Base-by-base conservation (phyloP, 2,797 vertebrate species). In the Sebastiscus albofasciatus region DNA sequence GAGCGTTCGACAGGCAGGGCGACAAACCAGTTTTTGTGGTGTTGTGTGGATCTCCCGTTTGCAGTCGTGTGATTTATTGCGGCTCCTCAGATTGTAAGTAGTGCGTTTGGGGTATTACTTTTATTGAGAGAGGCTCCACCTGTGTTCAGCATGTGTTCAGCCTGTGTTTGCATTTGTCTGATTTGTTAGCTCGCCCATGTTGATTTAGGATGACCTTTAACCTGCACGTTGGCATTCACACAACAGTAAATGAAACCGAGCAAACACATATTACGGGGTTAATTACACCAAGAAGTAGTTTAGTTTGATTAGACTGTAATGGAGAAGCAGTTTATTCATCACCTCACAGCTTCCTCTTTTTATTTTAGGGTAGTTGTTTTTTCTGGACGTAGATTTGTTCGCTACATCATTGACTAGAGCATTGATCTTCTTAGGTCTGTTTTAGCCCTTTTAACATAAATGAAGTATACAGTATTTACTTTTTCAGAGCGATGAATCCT, bases 271-370 rank as follows among this genome's bases (percentile, higher is more conserved):
- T 20, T 6, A 20, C 22, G 3, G 2, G 2, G 9, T 59, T 49
- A 62, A 14, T 18, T 11, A n/a, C 10, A 11, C 33, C 3, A 24
- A 42, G 62, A 67, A 20, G 16, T 34, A 22, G n/a, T 58, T 14
- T 20, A 3, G 10, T 39, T 39, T 67, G 3, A 67, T 12, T 46
- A 2, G 7, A 33, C 49, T 33, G 59, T 1, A 77, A 61, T 5
- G 9, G 27, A 83, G 70, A 79, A 72, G 75, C 26, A 7, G 20
- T 69, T 62, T 59, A 18, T 10, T 2, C 36, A n/a, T 65, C 22
- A 49, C 24, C n/a, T 33, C 26, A 16, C 6, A 14, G 14, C 82
- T 89, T 89, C 81, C 78, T 85, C 75, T 88, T 73, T n/a, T n/a
- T 31, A 6, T 76, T 22, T 68, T 1, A 64, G 36, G 14, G 8